Conservation (phyloP, 2,113 vertebrate genomes). For the Semnopithecus entellus region DNA sequence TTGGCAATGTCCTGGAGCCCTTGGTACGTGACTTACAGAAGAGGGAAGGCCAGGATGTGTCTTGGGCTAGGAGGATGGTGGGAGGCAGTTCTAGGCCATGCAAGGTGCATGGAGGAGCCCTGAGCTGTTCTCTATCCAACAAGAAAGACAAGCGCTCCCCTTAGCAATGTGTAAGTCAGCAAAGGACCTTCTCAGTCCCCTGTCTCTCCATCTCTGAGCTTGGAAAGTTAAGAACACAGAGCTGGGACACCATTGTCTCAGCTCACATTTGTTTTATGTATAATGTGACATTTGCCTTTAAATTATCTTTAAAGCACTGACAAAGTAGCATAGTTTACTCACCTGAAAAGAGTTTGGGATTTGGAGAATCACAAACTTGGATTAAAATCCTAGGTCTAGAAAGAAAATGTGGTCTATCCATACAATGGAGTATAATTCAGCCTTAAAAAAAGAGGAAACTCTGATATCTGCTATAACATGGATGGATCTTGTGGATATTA, state of each 20-base stretch:
- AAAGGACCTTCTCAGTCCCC: neutral
- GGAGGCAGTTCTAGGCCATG: neutral
- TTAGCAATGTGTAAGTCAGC: neutral
- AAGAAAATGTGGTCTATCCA: neutral
- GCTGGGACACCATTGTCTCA: neutral
- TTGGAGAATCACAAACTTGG: neutral
- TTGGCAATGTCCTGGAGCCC: neutral
- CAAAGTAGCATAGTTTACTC: neutral
- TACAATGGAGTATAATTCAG: neutral
- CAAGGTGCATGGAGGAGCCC: neutral
- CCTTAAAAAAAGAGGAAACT: neutral
- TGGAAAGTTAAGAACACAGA: neutral
- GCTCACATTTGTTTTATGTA: neutral
- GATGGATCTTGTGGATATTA: neutral
- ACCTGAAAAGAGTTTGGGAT: neutral
- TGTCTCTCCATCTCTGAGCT: neutral
- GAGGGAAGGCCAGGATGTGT: slow-evolving; percentile 23
- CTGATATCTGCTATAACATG: accelerated
- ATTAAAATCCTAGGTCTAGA: neutral
- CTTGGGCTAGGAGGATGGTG: neutral
- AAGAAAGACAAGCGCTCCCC: neutral
- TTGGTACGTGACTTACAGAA: slow-evolving; percentile 55
- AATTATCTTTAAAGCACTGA: neutral
- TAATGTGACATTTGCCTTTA: neutral
- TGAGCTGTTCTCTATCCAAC: neutral